Conservation (phyloP, 2,797 vertebrate species). For the Pseudopleuronectes americanus region DNA sequence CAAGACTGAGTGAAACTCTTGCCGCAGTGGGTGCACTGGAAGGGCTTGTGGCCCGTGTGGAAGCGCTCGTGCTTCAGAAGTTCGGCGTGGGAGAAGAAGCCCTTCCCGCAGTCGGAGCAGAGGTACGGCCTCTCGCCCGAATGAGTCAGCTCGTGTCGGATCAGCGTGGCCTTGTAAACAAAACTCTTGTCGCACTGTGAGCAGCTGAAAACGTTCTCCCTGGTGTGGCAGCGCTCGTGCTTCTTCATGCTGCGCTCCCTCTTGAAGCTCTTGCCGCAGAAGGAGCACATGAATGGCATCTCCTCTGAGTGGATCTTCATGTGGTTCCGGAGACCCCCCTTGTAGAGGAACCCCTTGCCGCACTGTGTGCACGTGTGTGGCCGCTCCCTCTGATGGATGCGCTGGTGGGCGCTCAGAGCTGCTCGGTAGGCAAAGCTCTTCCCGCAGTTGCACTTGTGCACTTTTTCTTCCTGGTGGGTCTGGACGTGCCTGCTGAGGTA, state of each 20-base stretch:
- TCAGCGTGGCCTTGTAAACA: conserved; percentile 79
- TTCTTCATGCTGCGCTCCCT: conserved; percentile 79
- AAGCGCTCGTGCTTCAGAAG: conserved; percentile 82
- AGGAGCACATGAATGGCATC: conserved; percentile 79
- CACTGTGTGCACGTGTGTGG: conserved; percentile 76
- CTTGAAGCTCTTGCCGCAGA: conserved; percentile 82
- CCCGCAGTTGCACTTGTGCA: conserved; percentile 77
- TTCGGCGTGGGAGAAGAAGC: conserved; percentile 80
- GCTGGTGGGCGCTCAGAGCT: conserved; percentile 77
- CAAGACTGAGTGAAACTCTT: conserved; percentile 84
- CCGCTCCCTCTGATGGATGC: conserved; percentile 74
- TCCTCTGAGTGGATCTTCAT: conserved; percentile 81
- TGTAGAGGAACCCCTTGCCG: conserved; percentile 80
- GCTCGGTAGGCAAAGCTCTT: conserved; percentile 80
- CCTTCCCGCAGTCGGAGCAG: conserved; percentile 82
- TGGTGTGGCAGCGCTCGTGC: conserved; percentile 78
- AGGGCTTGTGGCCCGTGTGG: conserved; percentile 83
- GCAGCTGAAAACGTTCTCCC: conserved; percentile 78
- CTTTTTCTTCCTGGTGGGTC: conserved; percentile 67
- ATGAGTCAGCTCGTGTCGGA: conserved; percentile 80
- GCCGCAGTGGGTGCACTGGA: conserved; percentile 77
- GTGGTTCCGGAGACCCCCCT: conserved; percentile 76
- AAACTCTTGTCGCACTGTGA: conserved; percentile 81
- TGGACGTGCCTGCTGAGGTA: conserved; percentile 70
- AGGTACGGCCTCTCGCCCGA: conserved; percentile 81